phyloP scores from a whole-genome alignment of 2,797 vertebrate genomes.

The Semotilus atromaculatus region DNA sequence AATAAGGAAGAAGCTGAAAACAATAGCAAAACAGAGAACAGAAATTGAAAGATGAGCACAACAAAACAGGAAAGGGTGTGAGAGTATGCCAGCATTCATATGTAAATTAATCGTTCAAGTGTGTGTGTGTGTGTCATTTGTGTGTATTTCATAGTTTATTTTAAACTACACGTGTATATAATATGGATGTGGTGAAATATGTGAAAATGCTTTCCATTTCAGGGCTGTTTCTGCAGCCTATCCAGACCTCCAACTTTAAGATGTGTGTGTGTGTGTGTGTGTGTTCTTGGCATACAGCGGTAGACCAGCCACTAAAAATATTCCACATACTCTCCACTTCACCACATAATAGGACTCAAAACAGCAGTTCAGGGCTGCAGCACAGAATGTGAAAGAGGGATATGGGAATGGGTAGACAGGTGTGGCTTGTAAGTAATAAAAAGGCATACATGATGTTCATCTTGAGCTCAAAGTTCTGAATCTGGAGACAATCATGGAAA shows the following conservation, averaged over 20 bases:
- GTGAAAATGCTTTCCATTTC: neutral
- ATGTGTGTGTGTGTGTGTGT: slow-evolving; percentile 14
- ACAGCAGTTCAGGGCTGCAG: neutral
- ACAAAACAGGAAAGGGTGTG: slow-evolving; percentile 62
- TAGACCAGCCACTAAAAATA: slow-evolving; percentile 39
- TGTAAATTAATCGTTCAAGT: neutral
- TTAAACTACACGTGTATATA: neutral
- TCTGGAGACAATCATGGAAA: slow-evolving; percentile 29
- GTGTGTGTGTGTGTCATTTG: too few relatives aligned
- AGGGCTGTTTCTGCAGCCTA: neutral
- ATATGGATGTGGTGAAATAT: neutral
- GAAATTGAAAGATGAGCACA: slow-evolving; percentile 45
- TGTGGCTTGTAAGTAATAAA: slow-evolving; percentile 18
- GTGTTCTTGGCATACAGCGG: slow-evolving; percentile 14
- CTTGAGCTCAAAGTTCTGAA: slow-evolving; percentile 17
- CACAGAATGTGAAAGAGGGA: neutral
- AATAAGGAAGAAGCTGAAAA: slow-evolving; percentile 56
- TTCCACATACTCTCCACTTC: slow-evolving; percentile 9
- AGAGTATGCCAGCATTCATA: neutral
- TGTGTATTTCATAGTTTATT: neutral
- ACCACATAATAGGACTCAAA: neutral
- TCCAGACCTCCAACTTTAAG: slow-evolving; percentile 31
- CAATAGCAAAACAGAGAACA: slow-evolving; percentile 54
- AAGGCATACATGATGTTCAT: slow-evolving; percentile 3
- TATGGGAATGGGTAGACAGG: slow-evolving; percentile 9